phyloP scores from a whole-genome alignment of 1,140 invertebrate genomes.

The Danaus melanippus region DNA sequence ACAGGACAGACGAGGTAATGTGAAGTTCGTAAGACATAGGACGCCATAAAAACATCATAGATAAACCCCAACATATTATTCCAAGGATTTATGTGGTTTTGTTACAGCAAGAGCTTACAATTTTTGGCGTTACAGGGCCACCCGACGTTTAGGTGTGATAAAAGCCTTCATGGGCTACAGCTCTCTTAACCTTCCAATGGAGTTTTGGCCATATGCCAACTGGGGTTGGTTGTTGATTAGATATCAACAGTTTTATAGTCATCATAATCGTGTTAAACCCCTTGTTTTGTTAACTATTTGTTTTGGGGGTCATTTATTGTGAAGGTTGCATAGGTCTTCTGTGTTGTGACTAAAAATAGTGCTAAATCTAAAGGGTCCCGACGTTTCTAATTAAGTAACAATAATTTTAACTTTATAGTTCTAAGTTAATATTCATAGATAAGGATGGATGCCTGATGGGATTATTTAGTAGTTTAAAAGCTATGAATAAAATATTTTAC shows the following conservation, averaged over 20 bases:
- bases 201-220: conserved; percentile 73
- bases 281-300: too few relatives aligned
- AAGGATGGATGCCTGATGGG: too few relatives aligned
- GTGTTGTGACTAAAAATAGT: too few relatives aligned
- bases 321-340: conserved; percentile 4
- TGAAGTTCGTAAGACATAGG: conserved; percentile 1
- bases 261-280: too few relatives aligned
- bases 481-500: too few relatives aligned
- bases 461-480: too few relatives aligned
- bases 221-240: conserved; percentile 70
- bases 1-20: conserved; percentile 80
- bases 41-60: not conserved
- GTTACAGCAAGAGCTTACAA: conserved; percentile 73
- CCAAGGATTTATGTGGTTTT: conserved; percentile 54
- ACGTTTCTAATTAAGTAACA: too few relatives aligned
- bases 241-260: conserved; percentile 15
- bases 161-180: conserved; percentile 72
- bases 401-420: too few relatives aligned
- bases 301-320: not conserved
- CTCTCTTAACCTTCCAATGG: conserved; percentile 69
- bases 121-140: conserved; percentile 71
- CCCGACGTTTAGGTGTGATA: conserved; percentile 50
- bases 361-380: too few relatives aligned
- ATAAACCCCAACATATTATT: conserved; percentile 45
- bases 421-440: too few relatives aligned